Base-by-base conservation (phyloP, 2,113 vertebrate species). In the Hypomesus transpacificus region DNA sequence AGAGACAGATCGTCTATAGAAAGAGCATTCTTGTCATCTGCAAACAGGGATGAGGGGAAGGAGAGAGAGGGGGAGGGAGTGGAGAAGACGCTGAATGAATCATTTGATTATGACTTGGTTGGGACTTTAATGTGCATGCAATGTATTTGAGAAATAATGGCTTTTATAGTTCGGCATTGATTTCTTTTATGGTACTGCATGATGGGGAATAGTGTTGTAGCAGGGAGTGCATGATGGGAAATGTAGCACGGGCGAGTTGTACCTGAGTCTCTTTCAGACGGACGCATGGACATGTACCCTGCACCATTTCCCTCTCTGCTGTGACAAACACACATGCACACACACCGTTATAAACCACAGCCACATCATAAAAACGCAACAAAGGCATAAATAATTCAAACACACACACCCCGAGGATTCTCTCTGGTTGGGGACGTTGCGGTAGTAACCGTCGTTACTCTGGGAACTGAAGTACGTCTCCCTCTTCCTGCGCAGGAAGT, bases 231-330 rank as follows among this genome's bases (percentile, higher is more conserved):
- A 14, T 56, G 14, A 72, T 54, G 18, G 53, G 14, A 53, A 73
- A 63, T 52, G 18, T 2, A 63, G 20, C 64, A 1, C 18, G 24
- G 46, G 20, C 13, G 6, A 64, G 18, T 65, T 64, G n/a, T 84
- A 92, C 91, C 91, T 86, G 2, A 86, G 64, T 89, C 88, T 78
- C 89, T 90, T 75, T 92, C 89, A 71, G 95, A 94, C 2, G 96
- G 94, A 72, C 92, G 97, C 96, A 98, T 99, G 52, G 95, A 91
- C 91, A 98, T 94, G 79, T 99, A 98, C 52, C 94, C 95, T 77
- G 90, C 91, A 34, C 88, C 85, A 16, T 71, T 84, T 61, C 80
- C 90, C 21, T 98, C 95, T n/a, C 90, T 94, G 81, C 51, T 22
- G 7, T 13, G 2, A 59, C 58, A 24, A 9, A 59, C 22, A 66